Evolutionary conservation across 2,888 invertebrate genomes (phyloP), one percentile per base, ranked within the genome.

Genomic region (Melanotus villosus): DNA sequence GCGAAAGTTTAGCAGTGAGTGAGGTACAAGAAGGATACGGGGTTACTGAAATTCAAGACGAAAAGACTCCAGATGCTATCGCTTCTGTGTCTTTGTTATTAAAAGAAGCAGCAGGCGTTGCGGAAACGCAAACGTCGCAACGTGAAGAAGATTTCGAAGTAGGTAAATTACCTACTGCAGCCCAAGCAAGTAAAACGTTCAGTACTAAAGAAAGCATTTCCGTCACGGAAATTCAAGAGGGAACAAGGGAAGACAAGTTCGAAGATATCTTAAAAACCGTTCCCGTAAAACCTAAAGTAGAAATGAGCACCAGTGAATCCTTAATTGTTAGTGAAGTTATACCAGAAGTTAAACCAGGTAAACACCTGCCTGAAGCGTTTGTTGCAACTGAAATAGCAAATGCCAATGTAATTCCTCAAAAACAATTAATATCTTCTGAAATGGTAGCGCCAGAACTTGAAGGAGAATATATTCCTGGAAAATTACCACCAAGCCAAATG

Each of bases 361-460:
- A 93, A 84, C 93, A 92, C 80, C 90, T 92, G 80, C 93, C 93
- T 1, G 92, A 93, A 83, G 83, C 92, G 56, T 91, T 93, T 79
- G 93, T 93, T 1, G 91, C 93, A 0, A 93, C 93, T 1, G 93
- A 94, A 88, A 87, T 89, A 7, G 94, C 93, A 2, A 89, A 88
- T 19, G 87, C 89, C 81, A 87, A 89, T 65, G 83, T 93, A 0
- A 85, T 91, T 26, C 86, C 91, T 9, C 91, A 91, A 73, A 90
- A 89, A 79, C 90, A 91, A 81, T 82, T 91, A 45, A 83, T 89
- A 2, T 91, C 91, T 12, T 88, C 90, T 83, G 88, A 90, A 79
- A 90, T 89, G 75, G 83, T 90, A 76, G 87, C 90, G 0, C 89
- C 91, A 69, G 93, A 93, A 84, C 88, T 88, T 71, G 93, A 93